Conservation (phyloP, 2,888 invertebrate species). For the Hyposoter dolosus region DNA sequence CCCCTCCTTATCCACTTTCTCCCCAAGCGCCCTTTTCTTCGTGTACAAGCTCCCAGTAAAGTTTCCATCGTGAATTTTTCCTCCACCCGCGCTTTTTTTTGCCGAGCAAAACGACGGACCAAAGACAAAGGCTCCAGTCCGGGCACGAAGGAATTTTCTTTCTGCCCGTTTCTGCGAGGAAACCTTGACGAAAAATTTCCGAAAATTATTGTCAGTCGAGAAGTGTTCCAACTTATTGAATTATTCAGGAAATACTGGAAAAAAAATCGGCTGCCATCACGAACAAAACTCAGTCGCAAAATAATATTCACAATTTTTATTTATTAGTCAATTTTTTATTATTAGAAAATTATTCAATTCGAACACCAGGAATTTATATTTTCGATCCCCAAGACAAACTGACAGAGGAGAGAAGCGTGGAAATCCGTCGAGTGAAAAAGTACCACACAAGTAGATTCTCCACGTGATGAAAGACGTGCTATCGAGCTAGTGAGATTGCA, state of each 20-base stretch:
- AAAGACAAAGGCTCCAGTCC: conserved; percentile 40
- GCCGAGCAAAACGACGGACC: conserved; percentile 28
- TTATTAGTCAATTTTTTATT: too few species aligned
- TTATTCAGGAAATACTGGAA: background rate
- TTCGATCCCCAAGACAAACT: background rate
- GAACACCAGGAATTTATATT: conserved; percentile 12
- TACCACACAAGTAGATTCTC: conserved; percentile 31
- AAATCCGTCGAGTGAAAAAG: conserved; percentile 12
- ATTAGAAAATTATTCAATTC: background rate
- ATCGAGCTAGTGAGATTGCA: conserved; percentile 36
- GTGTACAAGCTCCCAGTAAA: conserved; percentile 77
- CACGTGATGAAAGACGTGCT: conserved; percentile 44
- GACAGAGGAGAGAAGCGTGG: background rate
- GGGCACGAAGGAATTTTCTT: background rate
- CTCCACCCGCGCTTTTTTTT: conserved; percentile 35
- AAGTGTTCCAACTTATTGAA: background rate
- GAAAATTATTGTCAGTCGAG: conserved; percentile 8
- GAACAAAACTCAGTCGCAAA: too few species aligned
- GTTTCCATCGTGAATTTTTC: conserved; percentile 77
- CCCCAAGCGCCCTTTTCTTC: conserved; percentile 31
- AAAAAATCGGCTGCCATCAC: background rate
- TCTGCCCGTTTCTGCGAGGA: background rate
- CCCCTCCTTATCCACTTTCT: background rate
- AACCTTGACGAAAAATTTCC: background rate
- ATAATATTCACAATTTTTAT: too few species aligned